These are phyloP conservation scores for Plebejus anna DNA, from an alignment of 2,888 invertebrate genomes.

Conservation along the genomic window DNA sequence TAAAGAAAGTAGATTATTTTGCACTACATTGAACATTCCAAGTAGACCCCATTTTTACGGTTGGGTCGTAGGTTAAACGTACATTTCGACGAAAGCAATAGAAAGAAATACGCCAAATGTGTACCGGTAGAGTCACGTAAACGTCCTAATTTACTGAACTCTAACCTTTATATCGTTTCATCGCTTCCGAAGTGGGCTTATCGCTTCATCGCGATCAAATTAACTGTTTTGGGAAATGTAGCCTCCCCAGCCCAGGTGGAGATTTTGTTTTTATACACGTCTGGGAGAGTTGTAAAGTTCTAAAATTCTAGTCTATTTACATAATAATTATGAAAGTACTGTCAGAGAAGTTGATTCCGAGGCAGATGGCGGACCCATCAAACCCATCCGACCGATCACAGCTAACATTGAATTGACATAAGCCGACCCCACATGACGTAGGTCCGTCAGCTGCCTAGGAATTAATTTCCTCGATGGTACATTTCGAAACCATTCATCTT, in stretches of 20 bases:
- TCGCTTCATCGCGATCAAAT: background rate
- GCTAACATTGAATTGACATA: no score
- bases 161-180: conserved; percentile 8
- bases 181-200: conserved; percentile 11
- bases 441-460: no score
- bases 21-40: background rate
- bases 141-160: conserved; percentile 23
- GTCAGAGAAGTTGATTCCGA: no score
- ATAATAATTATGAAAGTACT: no score
- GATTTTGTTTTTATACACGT: no score
- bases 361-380: no score
- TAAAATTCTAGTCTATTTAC: no score
- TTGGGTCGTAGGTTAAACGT: background rate
- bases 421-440: no score
- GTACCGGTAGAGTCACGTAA: conserved; percentile 22
- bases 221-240: background rate
- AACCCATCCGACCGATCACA: no score
- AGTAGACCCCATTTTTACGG: background rate
- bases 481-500: no score
- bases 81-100: background rate
- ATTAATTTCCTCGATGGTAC: no score
- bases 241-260: background rate
- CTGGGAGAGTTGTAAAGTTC: no score
- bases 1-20: background rate
- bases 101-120: background rate